Evolutionary conservation across 2,888 invertebrate species (phyloP).

Genomic region (Chloromyia formosa): DNA sequence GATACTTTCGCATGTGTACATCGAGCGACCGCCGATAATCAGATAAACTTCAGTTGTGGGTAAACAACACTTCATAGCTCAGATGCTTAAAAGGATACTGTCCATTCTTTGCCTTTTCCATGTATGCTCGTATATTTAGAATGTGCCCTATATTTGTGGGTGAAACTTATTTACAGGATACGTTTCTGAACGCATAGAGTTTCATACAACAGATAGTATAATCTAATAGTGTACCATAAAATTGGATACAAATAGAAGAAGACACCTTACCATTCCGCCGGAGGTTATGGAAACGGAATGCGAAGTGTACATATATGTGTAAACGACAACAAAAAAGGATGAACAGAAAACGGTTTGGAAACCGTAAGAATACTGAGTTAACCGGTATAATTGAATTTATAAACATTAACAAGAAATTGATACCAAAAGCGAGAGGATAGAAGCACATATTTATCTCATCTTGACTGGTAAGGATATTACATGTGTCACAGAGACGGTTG

Average conservation of each 20-base stretch:
- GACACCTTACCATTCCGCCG: neutral
- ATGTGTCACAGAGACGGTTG: too few species aligned
- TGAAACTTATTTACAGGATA: too few species aligned
- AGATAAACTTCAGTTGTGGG: slow-evolving; percentile 11
- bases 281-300: neutral
- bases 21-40: neutral
- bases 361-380: slow-evolving; percentile 6
- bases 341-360: neutral
- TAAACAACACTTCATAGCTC: slow-evolving; percentile 20
- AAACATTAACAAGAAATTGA: neutral
- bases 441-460: too few species aligned
- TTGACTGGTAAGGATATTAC: too few species aligned
- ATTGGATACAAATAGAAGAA: too few species aligned
- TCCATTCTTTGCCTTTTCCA: neutral
- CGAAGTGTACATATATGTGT: neutral
- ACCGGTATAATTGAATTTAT: slow-evolving; percentile 1
- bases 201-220: too few species aligned
- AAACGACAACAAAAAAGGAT: neutral
- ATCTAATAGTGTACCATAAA: too few species aligned
- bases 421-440: neutral
- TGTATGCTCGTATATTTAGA: neutral
- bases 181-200: too few species aligned
- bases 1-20: neutral
- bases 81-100: slow-evolving; percentile 17
- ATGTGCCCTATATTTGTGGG: neutral